Percentiles rank a stretch among this genome's conserved stretches.
Conservation (phyloP, 2,888 invertebrate genomes). For the Listrodromus nycthemerus region DNA sequence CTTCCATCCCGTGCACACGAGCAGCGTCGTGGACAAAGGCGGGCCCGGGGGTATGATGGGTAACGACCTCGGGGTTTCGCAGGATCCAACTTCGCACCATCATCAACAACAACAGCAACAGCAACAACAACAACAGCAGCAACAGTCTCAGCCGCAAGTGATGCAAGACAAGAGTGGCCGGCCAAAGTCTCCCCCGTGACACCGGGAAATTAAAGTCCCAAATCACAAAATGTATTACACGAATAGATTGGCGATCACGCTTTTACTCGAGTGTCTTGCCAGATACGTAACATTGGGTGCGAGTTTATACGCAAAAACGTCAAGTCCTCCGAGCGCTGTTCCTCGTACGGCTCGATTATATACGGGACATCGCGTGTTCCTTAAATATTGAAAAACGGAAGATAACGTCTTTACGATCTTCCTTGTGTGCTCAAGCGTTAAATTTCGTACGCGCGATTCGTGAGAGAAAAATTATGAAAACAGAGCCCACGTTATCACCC, state of each 20-base stretch:
- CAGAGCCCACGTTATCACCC: constrained; percentile 15
- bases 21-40: constrained; percentile 85
- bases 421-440: constrained; percentile 64
- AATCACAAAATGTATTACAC: constrained; percentile 55
- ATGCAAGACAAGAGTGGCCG: constrained; percentile 83
- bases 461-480: constrained; percentile 52
- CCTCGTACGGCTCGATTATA: constrained; percentile 5
- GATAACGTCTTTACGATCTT: constrained; percentile 31
- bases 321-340: constrained; percentile 28
- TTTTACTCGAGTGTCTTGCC: constrained; percentile 34
- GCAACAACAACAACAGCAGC: constrained; percentile 76
- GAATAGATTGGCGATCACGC: constrained; percentile 34
- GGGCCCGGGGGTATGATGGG: constrained; percentile 81
- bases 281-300: constrained; percentile 22
- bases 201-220: constrained; percentile 74
- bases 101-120: constrained; percentile 80
- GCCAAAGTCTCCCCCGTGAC: constrained; percentile 84
- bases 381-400: constrained; percentile 21
- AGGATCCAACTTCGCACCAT: constrained; percentile 80
- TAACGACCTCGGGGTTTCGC: constrained; percentile 78
- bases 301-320: constrained; percentile 16
- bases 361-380: background rate
- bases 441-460: constrained; percentile 47
- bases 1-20: constrained; percentile 86
- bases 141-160: constrained; percentile 77